These are phyloP conservation scores for Vultur gryphus DNA, from an alignment of 2,797 vertebrate genomes.

Conservation along the genomic window DNA sequence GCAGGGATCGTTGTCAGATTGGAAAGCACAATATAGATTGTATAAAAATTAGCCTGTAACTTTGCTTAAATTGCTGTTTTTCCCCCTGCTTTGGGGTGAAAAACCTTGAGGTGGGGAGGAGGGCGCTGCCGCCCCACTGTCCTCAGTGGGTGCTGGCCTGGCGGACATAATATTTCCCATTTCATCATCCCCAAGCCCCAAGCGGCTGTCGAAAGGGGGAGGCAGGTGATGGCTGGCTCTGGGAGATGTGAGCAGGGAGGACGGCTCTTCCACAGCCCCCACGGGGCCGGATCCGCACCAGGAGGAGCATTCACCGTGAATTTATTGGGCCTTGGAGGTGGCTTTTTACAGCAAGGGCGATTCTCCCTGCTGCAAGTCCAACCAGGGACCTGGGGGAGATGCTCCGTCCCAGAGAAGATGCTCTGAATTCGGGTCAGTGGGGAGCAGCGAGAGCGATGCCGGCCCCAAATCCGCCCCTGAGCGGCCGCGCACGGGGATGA, in stretches of 20 bases:
- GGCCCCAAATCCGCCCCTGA: neutral
- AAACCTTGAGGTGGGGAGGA: neutral
- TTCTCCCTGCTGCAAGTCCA: accelerated
- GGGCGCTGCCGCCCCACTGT: neutral
- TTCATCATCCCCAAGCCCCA: accelerated
- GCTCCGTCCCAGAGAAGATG: neutral
- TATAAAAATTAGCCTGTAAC: accelerated
- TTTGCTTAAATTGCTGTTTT: neutral
- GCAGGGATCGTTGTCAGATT: accelerated
- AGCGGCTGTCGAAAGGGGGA: neutral
- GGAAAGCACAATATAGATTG: accelerated
- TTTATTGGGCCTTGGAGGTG: neutral
- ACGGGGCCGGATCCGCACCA: accelerated
- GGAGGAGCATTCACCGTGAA: accelerated
- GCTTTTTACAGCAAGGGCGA: neutral
- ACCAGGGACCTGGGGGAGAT: neutral
- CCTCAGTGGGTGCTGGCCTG: accelerated
- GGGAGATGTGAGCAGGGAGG: neutral
- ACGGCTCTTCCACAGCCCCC: neutral
- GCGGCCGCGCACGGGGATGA: accelerated
- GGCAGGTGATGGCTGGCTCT: neutral
- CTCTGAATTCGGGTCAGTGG: neutral
- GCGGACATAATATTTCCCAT: neutral
- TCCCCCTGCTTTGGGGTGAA: neutral
- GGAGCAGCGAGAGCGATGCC: neutral